These are phyloP conservation scores for Fregata magnificens DNA, from an alignment of 2,113 vertebrate species.

Conservation along the genomic window DNA sequence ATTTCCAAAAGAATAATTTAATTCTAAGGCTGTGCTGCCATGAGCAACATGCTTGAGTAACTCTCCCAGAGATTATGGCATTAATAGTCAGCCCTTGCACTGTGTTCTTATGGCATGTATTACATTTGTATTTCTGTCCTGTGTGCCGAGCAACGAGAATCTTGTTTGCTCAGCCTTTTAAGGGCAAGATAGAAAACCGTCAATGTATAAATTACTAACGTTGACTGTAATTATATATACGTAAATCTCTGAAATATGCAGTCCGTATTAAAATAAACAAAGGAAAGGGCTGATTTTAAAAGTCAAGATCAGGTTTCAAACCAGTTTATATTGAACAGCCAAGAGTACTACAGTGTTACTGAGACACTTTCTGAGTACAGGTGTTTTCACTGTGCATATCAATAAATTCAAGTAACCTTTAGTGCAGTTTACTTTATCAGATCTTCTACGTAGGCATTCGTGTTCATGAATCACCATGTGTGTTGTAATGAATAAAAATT, in stretches of 20 bases:
- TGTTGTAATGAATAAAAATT: neutral
- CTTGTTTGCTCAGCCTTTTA: constrained; percentile 3
- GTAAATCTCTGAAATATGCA: neutral
- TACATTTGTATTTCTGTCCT: neutral
- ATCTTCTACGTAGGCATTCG: neutral
- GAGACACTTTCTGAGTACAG: neutral
- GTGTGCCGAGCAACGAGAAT: neutral
- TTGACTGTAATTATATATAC: neutral
- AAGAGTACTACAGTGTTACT: neutral
- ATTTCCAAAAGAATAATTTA: constrained; percentile 1
- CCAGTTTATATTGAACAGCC: neutral
- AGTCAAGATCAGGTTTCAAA: neutral
- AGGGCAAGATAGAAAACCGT: neutral
- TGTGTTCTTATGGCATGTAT: neutral
- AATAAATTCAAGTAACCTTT: neutral
- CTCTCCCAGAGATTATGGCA: neutral
- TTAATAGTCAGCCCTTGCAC: neutral
- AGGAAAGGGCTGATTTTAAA: neutral
- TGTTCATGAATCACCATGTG: neutral
- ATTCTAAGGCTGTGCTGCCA: neutral
- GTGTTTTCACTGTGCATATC: neutral
- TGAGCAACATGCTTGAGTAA: neutral
- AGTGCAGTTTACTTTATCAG: neutral
- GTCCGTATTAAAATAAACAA: neutral
- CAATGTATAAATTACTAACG: neutral